Conservation (phyloP, 2,113 vertebrate species). For the Lepidiolamprologus cunningtoni region DNA sequence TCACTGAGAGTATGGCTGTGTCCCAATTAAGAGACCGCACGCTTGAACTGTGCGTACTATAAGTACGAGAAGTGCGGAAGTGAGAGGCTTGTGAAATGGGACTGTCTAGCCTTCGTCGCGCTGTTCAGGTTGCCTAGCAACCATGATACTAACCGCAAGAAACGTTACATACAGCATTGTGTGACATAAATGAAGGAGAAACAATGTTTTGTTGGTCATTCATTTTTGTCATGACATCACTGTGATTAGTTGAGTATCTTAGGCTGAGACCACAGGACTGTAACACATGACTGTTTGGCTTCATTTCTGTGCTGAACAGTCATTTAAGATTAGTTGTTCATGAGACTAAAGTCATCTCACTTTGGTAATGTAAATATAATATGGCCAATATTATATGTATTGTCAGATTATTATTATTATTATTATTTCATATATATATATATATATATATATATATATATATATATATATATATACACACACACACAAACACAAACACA, state of each 20-base stretch:
- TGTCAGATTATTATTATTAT: neutral
- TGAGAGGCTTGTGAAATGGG: neutral
- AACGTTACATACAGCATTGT: neutral
- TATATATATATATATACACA: no score
- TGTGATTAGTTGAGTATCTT: neutral
- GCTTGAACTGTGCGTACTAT: neutral
- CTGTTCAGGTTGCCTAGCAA: neutral
- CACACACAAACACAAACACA: no score
- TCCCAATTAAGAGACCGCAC: neutral
- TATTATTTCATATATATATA: no score
- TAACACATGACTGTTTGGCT: no score
- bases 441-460: no score
- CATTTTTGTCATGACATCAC: neutral
- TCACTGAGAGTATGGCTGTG: neutral
- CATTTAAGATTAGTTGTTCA: neutral
- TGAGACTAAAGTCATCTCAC: no score
- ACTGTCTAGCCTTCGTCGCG: accelerated
- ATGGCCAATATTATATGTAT: neutral
- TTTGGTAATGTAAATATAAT: neutral
- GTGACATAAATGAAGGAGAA: neutral
- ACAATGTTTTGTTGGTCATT: neutral
- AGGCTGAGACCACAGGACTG: neutral
- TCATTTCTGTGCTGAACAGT: neutral
- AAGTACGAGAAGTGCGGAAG: neutral
- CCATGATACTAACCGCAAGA: neutral